Evolutionary conservation across 1,140 invertebrate species (phyloP).

Genomic region (Bombus waltoni): DNA sequence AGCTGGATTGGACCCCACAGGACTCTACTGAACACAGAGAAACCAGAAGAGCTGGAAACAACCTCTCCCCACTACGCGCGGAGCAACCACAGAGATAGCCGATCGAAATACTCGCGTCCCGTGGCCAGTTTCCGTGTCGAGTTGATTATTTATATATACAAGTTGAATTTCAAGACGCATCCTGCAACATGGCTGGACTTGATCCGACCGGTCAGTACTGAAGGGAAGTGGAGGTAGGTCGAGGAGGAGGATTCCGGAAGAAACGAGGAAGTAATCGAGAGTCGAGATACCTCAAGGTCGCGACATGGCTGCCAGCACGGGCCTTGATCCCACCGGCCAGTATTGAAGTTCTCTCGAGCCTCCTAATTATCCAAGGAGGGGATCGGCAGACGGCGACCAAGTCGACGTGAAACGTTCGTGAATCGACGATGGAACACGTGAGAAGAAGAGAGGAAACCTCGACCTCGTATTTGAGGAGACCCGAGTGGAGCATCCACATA

Average conservation of each 20-base stretch:
- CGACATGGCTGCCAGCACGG: constrained; percentile 72
- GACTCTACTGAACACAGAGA: constrained; percentile 73
- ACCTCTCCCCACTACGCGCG: not conserved
- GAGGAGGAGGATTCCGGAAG: constrained; percentile 52
- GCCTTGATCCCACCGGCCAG: constrained; percentile 78
- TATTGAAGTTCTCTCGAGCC: constrained; percentile 66
- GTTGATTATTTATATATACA: constrained; percentile 8
- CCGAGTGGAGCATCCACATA: constrained; percentile 80
- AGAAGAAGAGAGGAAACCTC: constrained; percentile 79
- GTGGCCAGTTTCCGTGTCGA: constrained; percentile 7
- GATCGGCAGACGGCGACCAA: constrained; percentile 26
- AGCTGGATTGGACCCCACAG: constrained; percentile 76
- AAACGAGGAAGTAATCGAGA: constrained; percentile 59
- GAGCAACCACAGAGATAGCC: not conserved
- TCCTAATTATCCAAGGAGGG: not conserved
- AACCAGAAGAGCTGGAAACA: not conserved
- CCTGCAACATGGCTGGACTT: constrained; percentile 67
- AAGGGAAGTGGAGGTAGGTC: constrained; percentile 54
- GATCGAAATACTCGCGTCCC: not conserved
- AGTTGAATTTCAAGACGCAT: constrained; percentile 21
- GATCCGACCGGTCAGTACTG: constrained; percentile 76
- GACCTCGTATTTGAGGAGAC: constrained; percentile 79
- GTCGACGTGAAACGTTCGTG: not conserved
- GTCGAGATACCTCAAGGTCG: constrained; percentile 70
- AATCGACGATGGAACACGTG: constrained; percentile 62